Percentiles rank a stretch among this genome's conserved stretches.
phyloP scores from a whole-genome alignment of 2,888 invertebrate genomes.

The Dynastes hyllus region DNA sequence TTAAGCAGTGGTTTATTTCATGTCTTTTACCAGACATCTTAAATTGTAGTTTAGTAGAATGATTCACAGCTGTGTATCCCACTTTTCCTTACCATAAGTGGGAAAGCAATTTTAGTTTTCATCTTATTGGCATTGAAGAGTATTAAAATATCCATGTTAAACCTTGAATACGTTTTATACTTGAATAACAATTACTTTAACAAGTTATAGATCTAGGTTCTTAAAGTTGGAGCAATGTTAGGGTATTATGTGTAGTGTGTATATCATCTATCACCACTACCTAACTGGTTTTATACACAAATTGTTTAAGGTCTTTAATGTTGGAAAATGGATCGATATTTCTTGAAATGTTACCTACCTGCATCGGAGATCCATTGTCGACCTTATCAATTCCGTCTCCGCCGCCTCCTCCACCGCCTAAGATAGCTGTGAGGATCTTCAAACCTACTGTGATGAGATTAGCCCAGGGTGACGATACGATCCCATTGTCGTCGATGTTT shows the following conservation, averaged over 20 bases:
- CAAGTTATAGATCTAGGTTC: neutral
- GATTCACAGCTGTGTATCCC: no score
- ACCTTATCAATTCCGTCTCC: slow-evolving; percentile 92
- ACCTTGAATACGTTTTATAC: no score
- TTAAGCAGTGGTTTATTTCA: no score
- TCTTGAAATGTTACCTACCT: slow-evolving; percentile 73
- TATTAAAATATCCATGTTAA: no score
- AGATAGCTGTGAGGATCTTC: slow-evolving; percentile 88
- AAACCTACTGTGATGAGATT: slow-evolving; percentile 90
- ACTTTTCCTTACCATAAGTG: no score
- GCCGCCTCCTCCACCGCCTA: slow-evolving; percentile 81
- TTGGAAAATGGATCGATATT: no score
- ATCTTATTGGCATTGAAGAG: no score
- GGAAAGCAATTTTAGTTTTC: no score
- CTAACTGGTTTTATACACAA: slow-evolving; percentile 12
- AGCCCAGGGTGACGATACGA: slow-evolving; percentile 89
- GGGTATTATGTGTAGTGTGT: no score
- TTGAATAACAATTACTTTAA: neutral
- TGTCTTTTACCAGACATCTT: no score
- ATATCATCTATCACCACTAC: slow-evolving; percentile 15
- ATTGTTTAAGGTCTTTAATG: neutral
- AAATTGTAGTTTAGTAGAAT: no score
- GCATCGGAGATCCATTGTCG: slow-evolving; percentile 91
- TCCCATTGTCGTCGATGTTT: slow-evolving; percentile 78
- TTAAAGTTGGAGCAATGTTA: neutral